Percentiles rank a stretch among this genome's conserved stretches.
Evolutionary conservation across 2,797 vertebrate species (phyloP).

Genomic region (Oreortyx pictus): DNA sequence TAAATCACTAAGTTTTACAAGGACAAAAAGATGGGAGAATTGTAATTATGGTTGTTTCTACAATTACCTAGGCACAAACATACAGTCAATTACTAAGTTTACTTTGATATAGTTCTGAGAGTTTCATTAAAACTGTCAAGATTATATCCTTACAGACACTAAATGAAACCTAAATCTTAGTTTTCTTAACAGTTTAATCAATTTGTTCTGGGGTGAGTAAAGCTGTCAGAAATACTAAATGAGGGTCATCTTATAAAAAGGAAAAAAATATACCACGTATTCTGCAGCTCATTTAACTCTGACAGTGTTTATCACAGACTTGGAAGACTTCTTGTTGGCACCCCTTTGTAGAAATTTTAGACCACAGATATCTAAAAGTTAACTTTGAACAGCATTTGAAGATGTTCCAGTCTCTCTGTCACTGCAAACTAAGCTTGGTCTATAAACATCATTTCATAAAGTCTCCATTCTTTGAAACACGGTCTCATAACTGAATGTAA

Average conservation of each 20-base stretch:
- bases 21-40: background rate
- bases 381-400: background rate
- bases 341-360: background rate
- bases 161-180: background rate
- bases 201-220: background rate
- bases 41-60: background rate
- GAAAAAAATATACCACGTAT: background rate
- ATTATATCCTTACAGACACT: background rate
- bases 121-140: background rate
- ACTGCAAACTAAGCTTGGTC: background rate
- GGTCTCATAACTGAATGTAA: background rate
- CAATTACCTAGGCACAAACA: background rate
- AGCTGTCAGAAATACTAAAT: background rate
- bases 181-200: background rate
- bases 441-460: background rate
- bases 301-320: background rate
- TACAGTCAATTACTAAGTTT: background rate
- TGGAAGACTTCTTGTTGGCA: background rate
- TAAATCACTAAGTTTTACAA: constrained; percentile 33
- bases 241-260: background rate
- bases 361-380: background rate
- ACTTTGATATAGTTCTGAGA: background rate
- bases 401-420: background rate
- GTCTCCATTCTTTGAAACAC: background rate
- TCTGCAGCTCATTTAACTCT: background rate